Conservation (phyloP, 2,113 vertebrate species). For the Furnarius figulus region DNA sequence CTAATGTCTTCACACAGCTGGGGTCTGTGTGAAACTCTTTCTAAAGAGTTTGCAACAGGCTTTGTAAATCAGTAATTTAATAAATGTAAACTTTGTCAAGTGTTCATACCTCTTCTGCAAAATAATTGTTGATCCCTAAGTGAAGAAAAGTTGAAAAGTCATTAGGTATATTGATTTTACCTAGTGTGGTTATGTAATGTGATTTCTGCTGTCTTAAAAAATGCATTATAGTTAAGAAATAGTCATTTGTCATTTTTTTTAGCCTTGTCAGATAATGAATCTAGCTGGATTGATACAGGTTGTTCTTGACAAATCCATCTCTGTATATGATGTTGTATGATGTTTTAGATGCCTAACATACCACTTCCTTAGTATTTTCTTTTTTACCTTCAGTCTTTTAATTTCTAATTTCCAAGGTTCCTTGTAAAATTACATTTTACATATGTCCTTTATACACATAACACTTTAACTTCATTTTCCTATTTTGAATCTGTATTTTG, state of each 20-base stretch:
- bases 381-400: background rate
- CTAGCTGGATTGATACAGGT: background rate
- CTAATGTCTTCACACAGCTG: accelerated
- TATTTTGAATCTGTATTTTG: background rate
- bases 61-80: background rate
- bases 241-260: background rate
- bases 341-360: background rate
- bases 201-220: background rate
- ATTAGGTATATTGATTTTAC: background rate
- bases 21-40: background rate
- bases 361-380: background rate
- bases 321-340: background rate
- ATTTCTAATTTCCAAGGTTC: background rate
- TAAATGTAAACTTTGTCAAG: background rate
- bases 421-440: background rate
- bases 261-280: background rate
- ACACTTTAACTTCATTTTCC: background rate
- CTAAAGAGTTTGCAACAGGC: background rate
- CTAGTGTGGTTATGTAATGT: background rate
- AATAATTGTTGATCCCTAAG: background rate
- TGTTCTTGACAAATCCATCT: background rate
- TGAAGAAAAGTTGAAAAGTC: background rate
- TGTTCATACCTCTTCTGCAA: background rate
- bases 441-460: background rate
- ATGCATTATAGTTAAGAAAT: background rate